Percentiles rank a stretch among this genome's conserved stretches.
These are phyloP conservation scores for Gisinianus flammeolus DNA, from an alignment of 2,888 invertebrate species.

Conservation along the genomic window DNA sequence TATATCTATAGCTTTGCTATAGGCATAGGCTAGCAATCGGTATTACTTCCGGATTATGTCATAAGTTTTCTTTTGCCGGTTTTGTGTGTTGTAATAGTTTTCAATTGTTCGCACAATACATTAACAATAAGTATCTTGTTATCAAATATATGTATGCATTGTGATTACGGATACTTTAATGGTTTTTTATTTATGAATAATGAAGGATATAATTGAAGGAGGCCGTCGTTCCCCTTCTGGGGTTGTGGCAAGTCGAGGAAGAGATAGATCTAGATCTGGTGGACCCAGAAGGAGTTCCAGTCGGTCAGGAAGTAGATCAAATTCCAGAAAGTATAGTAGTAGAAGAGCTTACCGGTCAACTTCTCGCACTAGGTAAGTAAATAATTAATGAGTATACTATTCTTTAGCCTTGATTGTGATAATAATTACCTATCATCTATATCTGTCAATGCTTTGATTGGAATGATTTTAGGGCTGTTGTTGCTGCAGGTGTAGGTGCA, in stretches of 20 bases:
- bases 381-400: background rate
- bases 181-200: too few species aligned
- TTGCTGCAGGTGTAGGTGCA: slow-evolving; percentile 7
- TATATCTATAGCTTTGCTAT: too few species aligned
- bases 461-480: background rate
- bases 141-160: too few species aligned
- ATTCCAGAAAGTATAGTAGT: background rate
- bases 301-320: background rate
- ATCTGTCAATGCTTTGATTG: background rate
- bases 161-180: too few species aligned
- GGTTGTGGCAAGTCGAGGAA: background rate
- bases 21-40: too few species aligned
- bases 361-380: slow-evolving; percentile 2
- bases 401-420: too few species aligned
- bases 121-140: too few species aligned
- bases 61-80: too few species aligned
- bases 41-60: too few species aligned
- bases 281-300: background rate
- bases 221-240: too few species aligned
- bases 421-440: background rate
- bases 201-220: slow-evolving; percentile 8
- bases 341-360: background rate
- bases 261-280: slow-evolving; percentile 1
- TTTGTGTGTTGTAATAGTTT: too few species aligned
- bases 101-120: too few species aligned